Conservation (phyloP, 2,888 invertebrate species). For the Itoplectis maculator region DNA sequence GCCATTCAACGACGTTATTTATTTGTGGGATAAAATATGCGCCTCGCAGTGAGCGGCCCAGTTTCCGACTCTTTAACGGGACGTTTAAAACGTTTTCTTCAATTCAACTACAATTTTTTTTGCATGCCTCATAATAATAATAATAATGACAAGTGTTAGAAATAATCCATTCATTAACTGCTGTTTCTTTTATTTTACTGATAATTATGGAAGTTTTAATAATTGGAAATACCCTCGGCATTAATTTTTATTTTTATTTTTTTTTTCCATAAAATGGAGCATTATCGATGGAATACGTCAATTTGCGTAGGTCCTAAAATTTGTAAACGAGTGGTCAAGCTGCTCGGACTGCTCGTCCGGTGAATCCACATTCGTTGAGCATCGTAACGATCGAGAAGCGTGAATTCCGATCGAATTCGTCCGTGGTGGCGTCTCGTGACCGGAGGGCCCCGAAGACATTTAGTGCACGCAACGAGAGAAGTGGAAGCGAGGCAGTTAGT, state of each 20-base stretch:
- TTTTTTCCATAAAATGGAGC: too few relatives aligned
- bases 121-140: background rate
- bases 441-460: slow-evolving; percentile 49
- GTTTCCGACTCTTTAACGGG: slow-evolving; percentile 4
- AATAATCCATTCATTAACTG: too few relatives aligned
- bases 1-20: slow-evolving; percentile 42
- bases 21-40: slow-evolving; percentile 33
- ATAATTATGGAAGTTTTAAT: too few relatives aligned
- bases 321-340: slow-evolving; percentile 10
- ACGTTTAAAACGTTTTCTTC: background rate
- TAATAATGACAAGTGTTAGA: background rate
- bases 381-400: slow-evolving; percentile 51
- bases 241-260: too few relatives aligned
- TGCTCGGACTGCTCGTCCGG: background rate
- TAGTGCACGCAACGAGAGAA: slow-evolving; percentile 10
- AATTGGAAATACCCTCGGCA: too few relatives aligned
- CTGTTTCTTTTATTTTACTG: too few relatives aligned
- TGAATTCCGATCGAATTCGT: slow-evolving; percentile 68
- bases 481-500: slow-evolving; percentile 74
- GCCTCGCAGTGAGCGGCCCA: slow-evolving; percentile 18
- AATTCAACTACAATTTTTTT: background rate
- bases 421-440: slow-evolving; percentile 71
- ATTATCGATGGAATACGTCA: background rate
- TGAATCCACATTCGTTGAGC: slow-evolving; percentile 3
- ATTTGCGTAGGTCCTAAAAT: background rate